Percentiles rank a stretch among this genome's conserved stretches.
Conservation (phyloP, 2,113 vertebrate genomes). For the Rissa tridactyla region DNA sequence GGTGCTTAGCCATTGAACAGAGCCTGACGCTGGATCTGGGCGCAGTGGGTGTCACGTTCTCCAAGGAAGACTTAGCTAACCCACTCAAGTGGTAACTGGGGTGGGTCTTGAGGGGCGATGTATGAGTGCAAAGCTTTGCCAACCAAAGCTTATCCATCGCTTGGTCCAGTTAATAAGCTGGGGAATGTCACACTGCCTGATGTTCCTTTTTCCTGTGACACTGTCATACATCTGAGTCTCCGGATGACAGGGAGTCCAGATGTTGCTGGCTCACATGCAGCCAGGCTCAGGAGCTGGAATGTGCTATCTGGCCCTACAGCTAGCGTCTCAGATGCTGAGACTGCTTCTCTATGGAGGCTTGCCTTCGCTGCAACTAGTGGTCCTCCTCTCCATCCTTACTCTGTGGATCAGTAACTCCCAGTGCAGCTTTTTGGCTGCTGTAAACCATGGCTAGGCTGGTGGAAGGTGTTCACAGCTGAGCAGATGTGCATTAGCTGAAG, state of each 20-base stretch:
- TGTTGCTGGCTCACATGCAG: not conserved
- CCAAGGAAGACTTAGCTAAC: not conserved
- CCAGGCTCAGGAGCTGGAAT: not conserved
- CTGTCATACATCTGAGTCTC: not conserved
- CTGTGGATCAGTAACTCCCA: not conserved
- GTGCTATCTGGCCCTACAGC: not conserved
- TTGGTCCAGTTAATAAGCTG: not conserved
- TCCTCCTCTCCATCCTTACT: not conserved
- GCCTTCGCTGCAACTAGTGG: not conserved
- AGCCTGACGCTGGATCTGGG: not conserved
- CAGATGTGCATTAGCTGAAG: not conserved
- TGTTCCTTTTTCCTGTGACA: not conserved
- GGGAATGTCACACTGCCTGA: not conserved
- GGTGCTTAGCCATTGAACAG: not conserved
- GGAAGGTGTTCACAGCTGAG: not conserved
- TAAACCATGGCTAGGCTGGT: not conserved
- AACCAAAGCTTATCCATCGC: not conserved
- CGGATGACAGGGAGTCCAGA: not conserved
- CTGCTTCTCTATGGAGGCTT: not conserved
- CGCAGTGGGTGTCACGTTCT: fast-evolving
- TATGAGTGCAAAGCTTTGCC: not conserved
- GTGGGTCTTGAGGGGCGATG: not conserved
- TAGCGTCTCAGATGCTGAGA: not conserved
- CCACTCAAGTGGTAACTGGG: not conserved
- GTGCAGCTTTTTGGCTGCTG: not conserved